Base-by-base conservation (phyloP, 2,797 vertebrate genomes). In the Gymnothorax javanicus region DNA sequence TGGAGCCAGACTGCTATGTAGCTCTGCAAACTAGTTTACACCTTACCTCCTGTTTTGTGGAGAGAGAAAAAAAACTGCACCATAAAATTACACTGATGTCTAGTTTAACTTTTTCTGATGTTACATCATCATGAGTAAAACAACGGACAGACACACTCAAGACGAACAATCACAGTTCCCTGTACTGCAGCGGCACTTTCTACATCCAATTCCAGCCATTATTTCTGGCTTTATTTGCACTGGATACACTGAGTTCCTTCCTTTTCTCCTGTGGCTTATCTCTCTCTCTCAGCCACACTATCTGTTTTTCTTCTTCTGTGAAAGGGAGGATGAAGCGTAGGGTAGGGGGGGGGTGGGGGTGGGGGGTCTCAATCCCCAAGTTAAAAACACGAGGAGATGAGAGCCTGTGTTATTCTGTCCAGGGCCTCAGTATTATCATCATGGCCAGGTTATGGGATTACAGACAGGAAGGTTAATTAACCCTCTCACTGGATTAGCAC, bases 361-460 rank as follows among this genome's bases (percentile, higher is more conserved):
- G 56, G 71, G 58, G 27, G 67, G 43, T 81, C 54, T 27, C 11
- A 7, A 52, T 58, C 62, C 64, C n/a, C 50, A 25, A 15, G 50
- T 25, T 27, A 84, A 57, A 84, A 57, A 81, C 33, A n/a, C 82
- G n/a, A 15, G 17, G 50, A 86, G 77, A 60, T 56, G 77, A 86
- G 77, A 56, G 3, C 43, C 50, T 54, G 59, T 3, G 11, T 15
- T 52, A 50, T 60, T 62, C 17, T 54, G 50, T 8, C 52, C 52
- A 3, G 12, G 50, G 23, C 20, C 15, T 1, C 84, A n/a, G 75
- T 60, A 79, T 87, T 8, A 15, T 85, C 69, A 85, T 43, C 69
- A 85, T 43, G 4, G 60, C 58, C 77, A 81, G 77, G 50, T 77
- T 81, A 56, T 13, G 20, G 25, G 27, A 87, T 87, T 87, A 87